Evolutionary conservation across 2,797 vertebrate species (phyloP).

Genomic region (Myotis pilosus): DNA sequence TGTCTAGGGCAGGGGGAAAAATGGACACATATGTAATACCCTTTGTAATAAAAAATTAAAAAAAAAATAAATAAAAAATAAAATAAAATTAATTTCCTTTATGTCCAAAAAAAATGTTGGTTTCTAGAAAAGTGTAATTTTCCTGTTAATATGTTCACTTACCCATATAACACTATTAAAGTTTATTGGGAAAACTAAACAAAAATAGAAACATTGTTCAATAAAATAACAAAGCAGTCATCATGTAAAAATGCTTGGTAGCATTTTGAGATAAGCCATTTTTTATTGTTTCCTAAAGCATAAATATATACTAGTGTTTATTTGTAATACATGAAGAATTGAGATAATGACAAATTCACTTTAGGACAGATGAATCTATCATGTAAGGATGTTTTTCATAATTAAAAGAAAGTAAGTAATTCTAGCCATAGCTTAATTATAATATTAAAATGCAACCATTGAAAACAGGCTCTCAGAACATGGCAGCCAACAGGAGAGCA

Average conservation of each 20-base stretch:
- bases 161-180: not conserved
- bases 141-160: not conserved
- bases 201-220: not conserved
- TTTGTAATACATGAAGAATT: not conserved
- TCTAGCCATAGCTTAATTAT: not conserved
- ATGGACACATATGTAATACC: too few relatives aligned
- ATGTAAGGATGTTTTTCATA: not conserved
- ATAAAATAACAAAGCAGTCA: not conserved
- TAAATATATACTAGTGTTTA: not conserved
- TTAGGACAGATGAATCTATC: not conserved
- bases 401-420: constrained; percentile 30
- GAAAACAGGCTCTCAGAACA: too few relatives aligned
- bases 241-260: not conserved
- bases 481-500: too few relatives aligned
- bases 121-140: not conserved
- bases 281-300: not conserved
- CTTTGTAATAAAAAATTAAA: too few relatives aligned
- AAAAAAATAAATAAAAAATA: too few relatives aligned
- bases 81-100: not conserved
- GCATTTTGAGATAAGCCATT: not conserved
- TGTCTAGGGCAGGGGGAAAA: too few relatives aligned
- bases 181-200: not conserved
- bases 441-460: not conserved
- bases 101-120: not conserved
- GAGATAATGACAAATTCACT: not conserved